phyloP scores from a whole-genome alignment of 2,113 vertebrate genomes.

The Nesoenas mayeri region DNA sequence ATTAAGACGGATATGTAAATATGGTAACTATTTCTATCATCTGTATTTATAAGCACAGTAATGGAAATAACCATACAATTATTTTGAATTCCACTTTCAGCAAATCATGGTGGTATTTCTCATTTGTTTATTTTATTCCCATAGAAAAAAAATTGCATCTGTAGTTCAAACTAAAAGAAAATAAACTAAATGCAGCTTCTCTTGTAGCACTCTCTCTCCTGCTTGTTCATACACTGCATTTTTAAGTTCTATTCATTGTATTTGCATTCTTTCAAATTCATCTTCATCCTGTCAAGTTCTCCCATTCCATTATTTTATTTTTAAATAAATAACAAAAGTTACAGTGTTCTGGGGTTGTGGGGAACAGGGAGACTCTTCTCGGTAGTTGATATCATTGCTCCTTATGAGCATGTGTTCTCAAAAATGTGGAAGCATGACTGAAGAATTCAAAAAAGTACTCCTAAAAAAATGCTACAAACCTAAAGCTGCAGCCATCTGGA shows the following conservation, averaged over 20 bases:
- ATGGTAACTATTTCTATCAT: background rate
- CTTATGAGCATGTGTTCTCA: background rate
- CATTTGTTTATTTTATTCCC: background rate
- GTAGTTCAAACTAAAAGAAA: background rate
- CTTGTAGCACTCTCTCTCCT: background rate
- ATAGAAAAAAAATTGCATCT: background rate
- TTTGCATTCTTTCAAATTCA: background rate
- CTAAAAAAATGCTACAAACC: background rate
- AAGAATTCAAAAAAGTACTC: background rate
- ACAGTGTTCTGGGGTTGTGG: rapidly evolving
- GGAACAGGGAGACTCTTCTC: background rate
- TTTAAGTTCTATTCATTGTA: background rate
- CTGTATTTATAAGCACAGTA: background rate
- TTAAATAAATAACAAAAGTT: background rate
- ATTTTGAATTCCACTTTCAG: background rate
- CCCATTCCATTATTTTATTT: background rate
- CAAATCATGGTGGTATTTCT: background rate
- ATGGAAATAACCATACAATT: background rate
- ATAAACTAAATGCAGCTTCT: background rate
- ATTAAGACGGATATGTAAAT: background rate
- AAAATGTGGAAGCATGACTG: background rate
- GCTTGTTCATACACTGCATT: background rate
- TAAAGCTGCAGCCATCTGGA: slow-evolving; percentile 36
- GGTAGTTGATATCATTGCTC: background rate
- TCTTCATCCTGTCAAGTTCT: background rate